Percentiles rank a stretch among this genome's conserved stretches.
phyloP scores from a whole-genome alignment of 2,113 vertebrate genomes.

The Otis tarda region DNA sequence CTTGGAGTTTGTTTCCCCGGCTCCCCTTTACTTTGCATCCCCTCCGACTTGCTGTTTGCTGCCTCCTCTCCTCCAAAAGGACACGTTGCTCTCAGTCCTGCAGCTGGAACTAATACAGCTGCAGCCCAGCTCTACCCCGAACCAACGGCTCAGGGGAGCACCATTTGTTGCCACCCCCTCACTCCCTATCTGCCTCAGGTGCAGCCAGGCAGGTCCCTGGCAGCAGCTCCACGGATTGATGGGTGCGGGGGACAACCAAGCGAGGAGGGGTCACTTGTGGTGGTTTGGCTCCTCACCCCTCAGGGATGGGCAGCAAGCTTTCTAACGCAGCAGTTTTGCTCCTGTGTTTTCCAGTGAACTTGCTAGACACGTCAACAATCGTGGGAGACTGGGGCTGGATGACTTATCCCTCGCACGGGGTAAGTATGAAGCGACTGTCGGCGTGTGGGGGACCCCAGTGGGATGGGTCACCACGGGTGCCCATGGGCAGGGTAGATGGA shows the following conservation, averaged over 20 bases:
- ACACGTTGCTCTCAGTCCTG: neutral
- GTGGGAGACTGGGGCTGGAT: conserved; percentile 96
- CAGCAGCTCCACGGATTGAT: too few species aligned
- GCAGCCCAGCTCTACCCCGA: accelerated
- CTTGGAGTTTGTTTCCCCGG: neutral
- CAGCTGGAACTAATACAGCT: neutral
- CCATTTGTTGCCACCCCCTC: neutral
- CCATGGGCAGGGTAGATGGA: neutral
- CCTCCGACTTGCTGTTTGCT: neutral
- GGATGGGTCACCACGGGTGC: accelerated
- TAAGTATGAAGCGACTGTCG: conserved; percentile 69
- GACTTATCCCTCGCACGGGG: conserved; percentile 91
- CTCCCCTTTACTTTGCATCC: neutral
- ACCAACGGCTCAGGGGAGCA: neutral
- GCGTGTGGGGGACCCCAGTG: neutral
- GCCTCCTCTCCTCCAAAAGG: neutral
- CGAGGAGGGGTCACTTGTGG: neutral
- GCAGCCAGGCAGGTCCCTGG: neutral
- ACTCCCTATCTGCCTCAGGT: neutral
- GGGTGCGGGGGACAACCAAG: neutral
- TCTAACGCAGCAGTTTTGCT: neutral
- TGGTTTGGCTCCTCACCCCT: neutral
- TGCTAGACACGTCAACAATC: conserved; percentile 90
- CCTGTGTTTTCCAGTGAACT: conserved; percentile 86
- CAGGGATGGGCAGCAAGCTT: neutral